phyloP scores from a whole-genome alignment of 2,113 vertebrate genomes.

The Lethenteron reissneri region DNA sequence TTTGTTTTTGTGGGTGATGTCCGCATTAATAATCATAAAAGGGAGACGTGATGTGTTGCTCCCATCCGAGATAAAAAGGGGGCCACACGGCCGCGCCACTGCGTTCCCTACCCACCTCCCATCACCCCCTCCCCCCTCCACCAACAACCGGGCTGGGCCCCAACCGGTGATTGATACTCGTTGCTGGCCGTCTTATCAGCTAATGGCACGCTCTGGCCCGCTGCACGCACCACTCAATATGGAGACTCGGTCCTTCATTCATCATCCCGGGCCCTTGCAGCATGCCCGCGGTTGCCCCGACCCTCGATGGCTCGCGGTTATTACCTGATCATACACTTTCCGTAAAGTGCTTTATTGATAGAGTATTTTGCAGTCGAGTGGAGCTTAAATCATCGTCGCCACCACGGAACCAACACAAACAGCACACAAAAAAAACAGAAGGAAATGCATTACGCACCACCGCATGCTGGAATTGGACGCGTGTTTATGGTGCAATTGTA shows the following conservation, averaged over 20 bases:
- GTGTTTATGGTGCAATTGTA: no score
- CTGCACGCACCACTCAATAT: neutral
- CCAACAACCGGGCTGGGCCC: neutral
- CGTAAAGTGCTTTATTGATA: slow-evolving; percentile 4
- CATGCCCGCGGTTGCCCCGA: neutral
- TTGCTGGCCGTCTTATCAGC: neutral
- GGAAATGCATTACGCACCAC: no score
- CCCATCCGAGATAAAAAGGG: slow-evolving; percentile 3
- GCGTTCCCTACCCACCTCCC: no score
- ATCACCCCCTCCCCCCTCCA: no score
- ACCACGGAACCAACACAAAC: no score
- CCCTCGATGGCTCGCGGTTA: slow-evolving; percentile 4
- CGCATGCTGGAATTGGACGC: no score
- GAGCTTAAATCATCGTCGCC: neutral
- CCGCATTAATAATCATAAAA: slow-evolving; percentile 5
- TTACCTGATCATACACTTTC: slow-evolving; percentile 6
- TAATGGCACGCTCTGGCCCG: neutral
- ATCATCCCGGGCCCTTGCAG: neutral
- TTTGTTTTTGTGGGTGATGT: slow-evolving; percentile 4
- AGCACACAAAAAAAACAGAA: no score
- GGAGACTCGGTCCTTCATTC: neutral
- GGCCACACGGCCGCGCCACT: neutral
- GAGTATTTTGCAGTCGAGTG: slow-evolving; percentile 1
- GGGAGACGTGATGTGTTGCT: slow-evolving; percentile 1
- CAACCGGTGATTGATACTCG: slow-evolving; percentile 3